phyloP scores from a whole-genome alignment of 1,140 invertebrate genomes.

The Pseudomyrmex cubaensis region DNA sequence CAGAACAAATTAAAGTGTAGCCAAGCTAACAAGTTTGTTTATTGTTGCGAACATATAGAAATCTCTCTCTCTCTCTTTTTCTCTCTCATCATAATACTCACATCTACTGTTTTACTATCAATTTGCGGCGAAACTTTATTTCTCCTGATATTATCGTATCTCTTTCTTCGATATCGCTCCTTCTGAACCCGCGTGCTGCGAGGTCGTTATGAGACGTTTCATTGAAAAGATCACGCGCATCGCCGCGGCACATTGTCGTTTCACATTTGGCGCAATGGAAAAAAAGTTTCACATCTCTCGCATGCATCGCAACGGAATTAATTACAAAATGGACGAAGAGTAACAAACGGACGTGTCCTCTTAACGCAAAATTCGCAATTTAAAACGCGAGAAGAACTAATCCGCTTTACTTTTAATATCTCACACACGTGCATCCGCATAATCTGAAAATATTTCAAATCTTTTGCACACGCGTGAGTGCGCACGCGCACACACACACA shows the following conservation, averaged over 20 bases:
- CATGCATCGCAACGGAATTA: constrained; percentile 34
- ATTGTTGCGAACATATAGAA: background rate
- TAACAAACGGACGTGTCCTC: constrained; percentile 19
- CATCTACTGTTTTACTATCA: constrained; percentile 12
- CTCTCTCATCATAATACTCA: constrained; percentile 7
- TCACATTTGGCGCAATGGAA: constrained; percentile 25
- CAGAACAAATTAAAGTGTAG: too few relatives aligned
- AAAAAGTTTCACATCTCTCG: constrained; percentile 42
- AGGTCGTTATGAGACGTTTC: constrained; percentile 56
- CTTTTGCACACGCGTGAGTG: background rate
- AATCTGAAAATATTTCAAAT: constrained; percentile 60
- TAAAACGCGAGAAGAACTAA: constrained; percentile 48
- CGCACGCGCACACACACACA: background rate
- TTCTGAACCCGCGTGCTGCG: background rate
- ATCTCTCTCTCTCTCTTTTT: background rate
- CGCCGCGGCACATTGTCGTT: background rate
- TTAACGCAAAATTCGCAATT: constrained; percentile 53
- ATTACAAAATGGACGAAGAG: constrained; percentile 33
- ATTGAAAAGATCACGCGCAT: constrained; percentile 57
- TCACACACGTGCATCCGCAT: constrained; percentile 1
- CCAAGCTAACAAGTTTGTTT: background rate
- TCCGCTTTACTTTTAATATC: constrained; percentile 48
- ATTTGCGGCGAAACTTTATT: constrained; percentile 32
- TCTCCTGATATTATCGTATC: constrained; percentile 12
- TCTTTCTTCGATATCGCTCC: constrained; percentile 46